phyloP scores from a whole-genome alignment of 1,140 invertebrate genomes.

The Penaeus chinensis region DNA sequence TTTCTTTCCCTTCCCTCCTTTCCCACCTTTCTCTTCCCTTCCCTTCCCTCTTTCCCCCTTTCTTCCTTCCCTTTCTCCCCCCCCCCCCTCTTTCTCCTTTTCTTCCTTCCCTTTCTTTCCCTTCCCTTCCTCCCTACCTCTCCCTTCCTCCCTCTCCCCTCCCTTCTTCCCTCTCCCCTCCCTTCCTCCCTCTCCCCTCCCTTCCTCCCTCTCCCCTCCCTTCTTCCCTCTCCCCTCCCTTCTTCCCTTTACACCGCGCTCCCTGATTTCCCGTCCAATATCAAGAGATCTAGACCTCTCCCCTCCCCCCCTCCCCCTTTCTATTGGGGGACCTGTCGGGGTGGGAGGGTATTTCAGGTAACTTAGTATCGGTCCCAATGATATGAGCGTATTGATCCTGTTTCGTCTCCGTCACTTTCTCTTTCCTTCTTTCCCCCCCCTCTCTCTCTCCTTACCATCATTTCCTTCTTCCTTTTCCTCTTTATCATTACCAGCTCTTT shows the following conservation, averaged over 20 bases:
- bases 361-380: slow-evolving; percentile 1
- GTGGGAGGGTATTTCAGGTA: not conserved
- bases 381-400: too few relatives aligned
- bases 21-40: too few relatives aligned
- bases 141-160: not conserved
- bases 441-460: not conserved
- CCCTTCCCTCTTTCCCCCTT: too few relatives aligned
- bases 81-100: not conserved
- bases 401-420: too few relatives aligned
- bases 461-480: not conserved
- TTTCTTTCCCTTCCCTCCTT: too few relatives aligned
- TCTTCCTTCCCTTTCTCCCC: too few relatives aligned
- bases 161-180: not conserved
- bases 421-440: too few relatives aligned
- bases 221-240: not conserved
- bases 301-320: not conserved
- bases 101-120: not conserved
- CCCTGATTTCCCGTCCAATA: too few relatives aligned
- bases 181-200: not conserved
- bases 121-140: not conserved
- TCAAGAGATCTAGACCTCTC: not conserved
- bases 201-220: not conserved
- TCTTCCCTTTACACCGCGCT: too few relatives aligned
- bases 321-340: not conserved
- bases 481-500: not conserved